phyloP scores from a whole-genome alignment of 1,140 invertebrate species.

The Bombus ignitus region DNA sequence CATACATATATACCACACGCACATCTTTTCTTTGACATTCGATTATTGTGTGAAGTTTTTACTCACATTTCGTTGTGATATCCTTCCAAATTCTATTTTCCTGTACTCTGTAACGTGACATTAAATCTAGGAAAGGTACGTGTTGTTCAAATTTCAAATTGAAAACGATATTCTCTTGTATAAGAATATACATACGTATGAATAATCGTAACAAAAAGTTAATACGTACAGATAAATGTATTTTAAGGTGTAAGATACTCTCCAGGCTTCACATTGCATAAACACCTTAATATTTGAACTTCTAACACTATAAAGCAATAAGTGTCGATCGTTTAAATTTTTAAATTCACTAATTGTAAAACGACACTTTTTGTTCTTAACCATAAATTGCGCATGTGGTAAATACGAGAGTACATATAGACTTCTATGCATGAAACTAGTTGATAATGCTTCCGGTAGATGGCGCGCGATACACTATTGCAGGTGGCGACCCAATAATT shows the following conservation, averaged over 20 bases:
- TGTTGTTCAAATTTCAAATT: not conserved
- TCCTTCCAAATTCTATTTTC: not conserved
- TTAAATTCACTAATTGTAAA: not conserved
- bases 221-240: not conserved
- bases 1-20: not conserved
- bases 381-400: slow-evolving; percentile 7
- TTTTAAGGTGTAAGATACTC: not conserved
- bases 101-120: not conserved
- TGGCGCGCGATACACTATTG: slow-evolving; percentile 30
- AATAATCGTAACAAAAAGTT: not conserved
- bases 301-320: not conserved
- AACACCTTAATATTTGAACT: not conserved
- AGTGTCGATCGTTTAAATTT: not conserved
- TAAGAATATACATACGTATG: not conserved
- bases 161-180: not conserved
- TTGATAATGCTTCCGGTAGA: slow-evolving; percentile 18
- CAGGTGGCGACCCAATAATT: not conserved
- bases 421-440: slow-evolving; percentile 14
- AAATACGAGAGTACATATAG: not conserved
- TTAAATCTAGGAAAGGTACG: not conserved
- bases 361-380: not conserved
- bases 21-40: not conserved
- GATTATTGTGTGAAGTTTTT: not conserved
- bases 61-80: not conserved
- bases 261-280: not conserved